These are phyloP conservation scores for Drosophila tropicalis DNA, from an alignment of 1,140 invertebrate genomes.

Conservation along the genomic window DNA sequence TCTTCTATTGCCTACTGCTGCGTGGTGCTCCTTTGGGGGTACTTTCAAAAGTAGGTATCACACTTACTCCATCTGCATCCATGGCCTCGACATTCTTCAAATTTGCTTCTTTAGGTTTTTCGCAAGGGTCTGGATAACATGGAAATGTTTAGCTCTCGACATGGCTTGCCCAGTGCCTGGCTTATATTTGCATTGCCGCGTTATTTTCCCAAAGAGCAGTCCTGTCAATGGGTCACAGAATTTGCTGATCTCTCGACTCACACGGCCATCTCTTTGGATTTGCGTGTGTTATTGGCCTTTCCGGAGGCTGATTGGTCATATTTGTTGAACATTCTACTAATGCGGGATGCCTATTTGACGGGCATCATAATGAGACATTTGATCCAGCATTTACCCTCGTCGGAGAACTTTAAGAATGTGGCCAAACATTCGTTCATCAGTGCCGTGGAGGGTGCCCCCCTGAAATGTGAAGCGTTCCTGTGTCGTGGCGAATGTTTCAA, in stretches of 20 bases:
- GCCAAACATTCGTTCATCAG: constrained; percentile 72
- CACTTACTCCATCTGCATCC: no score
- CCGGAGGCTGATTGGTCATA: constrained; percentile 90
- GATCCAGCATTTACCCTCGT: constrained; percentile 77
- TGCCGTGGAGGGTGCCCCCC: constrained; percentile 49
- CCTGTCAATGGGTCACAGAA: constrained; percentile 83
- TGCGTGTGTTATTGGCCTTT: constrained; percentile 89
- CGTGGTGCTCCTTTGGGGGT: constrained; percentile 88
- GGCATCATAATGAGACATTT: constrained; percentile 83
- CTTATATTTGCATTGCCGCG: constrained; percentile 87
- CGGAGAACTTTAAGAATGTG: constrained; percentile 79
- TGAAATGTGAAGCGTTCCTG: constrained; percentile 87
- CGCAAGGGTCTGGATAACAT: constrained; percentile 85
- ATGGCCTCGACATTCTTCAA: no score
- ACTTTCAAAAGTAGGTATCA: constrained; percentile 87
- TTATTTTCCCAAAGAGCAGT: constrained; percentile 84
- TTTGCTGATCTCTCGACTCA: constrained; percentile 85
- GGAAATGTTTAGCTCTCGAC: constrained; percentile 84
- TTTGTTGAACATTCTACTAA: constrained; percentile 88
- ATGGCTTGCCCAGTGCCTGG: constrained; percentile 86
- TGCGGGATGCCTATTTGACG: constrained; percentile 86
- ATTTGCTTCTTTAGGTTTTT: constrained; percentile 83
- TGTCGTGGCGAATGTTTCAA: constrained; percentile 85
- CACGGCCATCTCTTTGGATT: constrained; percentile 87
- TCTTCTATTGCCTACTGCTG: constrained; percentile 88